Evolutionary conservation across 2,113 vertebrate species (phyloP), one percentile per base, ranked within the genome.

Genomic region (Dasypus novemcinctus): DNA sequence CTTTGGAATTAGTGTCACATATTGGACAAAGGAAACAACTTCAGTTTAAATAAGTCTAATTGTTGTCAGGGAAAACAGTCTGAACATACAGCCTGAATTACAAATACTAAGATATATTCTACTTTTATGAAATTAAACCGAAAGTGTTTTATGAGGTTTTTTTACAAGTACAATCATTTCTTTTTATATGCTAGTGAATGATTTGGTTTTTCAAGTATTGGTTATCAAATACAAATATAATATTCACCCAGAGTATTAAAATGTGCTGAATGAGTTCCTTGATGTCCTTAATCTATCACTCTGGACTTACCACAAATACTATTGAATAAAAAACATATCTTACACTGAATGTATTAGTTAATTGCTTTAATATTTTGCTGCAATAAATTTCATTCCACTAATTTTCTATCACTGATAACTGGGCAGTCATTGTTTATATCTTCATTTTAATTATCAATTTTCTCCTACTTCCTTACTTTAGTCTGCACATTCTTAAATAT

Each of bases 221-320:
- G 1, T 76, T 90, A 92, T 80, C 27, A 93, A 82, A n/a, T 68
- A 12, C 14, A 89, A 86, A 89, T 43, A n/a, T 81, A 91, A 75
- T 81, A 89, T 80, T 80, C 17, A 76, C 72, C 31, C 6, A 81
- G 17, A 92, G 29, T 31, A 31, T 64, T 64, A 64, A 8, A 64
- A 38, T 11, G 18, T 7, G 20, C 13, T 81, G n/a, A 63, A 13
- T 52, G 10, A 83, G 86, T 69, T 74, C 31, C 36, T 95, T 79
- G 46, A 57, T 33, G 23, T 61, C 46, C 27, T 86, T 83, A 83
- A 80, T 59, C 21, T 64, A 78, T 1, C 18, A 43, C 46, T 91
- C n/a, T 31, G 31, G 33, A 81, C 2, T 74, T 41, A 74, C 31
- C 3, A 31, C 41, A 66, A 74, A 88, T 66, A 66, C 49, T 68